Conservation (phyloP, 2,888 invertebrate species). For the Cephus spinipes region DNA sequence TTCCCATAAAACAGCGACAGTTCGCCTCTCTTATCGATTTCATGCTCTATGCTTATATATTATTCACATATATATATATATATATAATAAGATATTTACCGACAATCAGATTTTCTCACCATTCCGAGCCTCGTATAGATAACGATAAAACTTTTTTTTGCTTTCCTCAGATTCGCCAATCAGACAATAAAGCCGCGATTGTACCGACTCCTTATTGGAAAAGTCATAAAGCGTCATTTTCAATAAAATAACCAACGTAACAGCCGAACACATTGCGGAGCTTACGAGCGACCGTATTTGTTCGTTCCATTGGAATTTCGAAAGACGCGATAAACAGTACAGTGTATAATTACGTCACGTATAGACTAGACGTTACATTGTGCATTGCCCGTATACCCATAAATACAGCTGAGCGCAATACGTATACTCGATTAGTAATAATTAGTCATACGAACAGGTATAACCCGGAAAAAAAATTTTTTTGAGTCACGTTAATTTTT, state of each 20-base stretch:
- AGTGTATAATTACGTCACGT: not conserved
- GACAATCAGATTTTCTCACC: not conserved
- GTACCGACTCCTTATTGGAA: not conserved
- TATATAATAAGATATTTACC: not conserved
- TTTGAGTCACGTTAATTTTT: too few species aligned
- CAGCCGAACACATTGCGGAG: not conserved
- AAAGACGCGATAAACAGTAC: not conserved
- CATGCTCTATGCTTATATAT: not conserved
- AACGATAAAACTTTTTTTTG: not conserved
- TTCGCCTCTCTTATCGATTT: not conserved
- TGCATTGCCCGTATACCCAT: not conserved
- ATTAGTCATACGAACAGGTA: not conserved
- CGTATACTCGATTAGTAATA: not conserved
- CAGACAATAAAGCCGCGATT: not conserved
- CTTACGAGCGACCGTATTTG: not conserved
- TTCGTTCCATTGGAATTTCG: not conserved
- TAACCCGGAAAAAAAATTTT: too few species aligned
- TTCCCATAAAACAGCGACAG: not conserved
- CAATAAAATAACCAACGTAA: not conserved
- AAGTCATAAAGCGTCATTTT: not conserved
- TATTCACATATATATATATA: too few species aligned
- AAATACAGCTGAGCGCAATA: not conserved
- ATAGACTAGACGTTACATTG: not conserved
- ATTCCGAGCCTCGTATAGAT: not conserved
- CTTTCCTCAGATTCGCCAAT: not conserved